Evolutionary conservation across 2,888 invertebrate species (phyloP), one percentile per base, ranked within the genome.

Genomic region (Amphimallon solstitiale): DNA sequence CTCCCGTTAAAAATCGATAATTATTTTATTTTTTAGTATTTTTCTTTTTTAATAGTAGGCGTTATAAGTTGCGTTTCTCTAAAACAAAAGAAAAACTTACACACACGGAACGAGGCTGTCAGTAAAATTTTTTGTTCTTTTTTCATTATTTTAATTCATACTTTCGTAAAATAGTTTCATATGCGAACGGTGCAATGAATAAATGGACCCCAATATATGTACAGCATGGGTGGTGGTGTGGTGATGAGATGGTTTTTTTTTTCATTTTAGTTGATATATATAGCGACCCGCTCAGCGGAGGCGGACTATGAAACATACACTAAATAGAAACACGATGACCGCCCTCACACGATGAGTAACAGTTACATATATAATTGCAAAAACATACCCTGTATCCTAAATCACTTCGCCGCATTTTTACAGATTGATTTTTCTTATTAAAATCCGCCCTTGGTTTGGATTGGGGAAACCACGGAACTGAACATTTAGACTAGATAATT

Each of bases 301-400:
- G 77, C 76, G 76, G 76, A 60, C 71, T 71, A 70, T 71, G 70
- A 73, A 72, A 70, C 71, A 75, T 74, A 74, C 69, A 74, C 73
- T 64, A 70, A 73, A 72, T 73, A 75, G 73, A 76, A 77, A 78
- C 74, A 78, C 77, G 75, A 74, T 74, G 76, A 62, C 77, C 77
- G 77, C 76, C 76, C 75, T 77, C 77, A 76, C 74, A 77, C 76
- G 77, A 79, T 78, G 79, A 80, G 78, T 79, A 79, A 79, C 78
- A 78, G 69, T 73, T 87, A 89, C 87, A 87, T 88, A 91, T 90
- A 91, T 90, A 92, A 92, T 91, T 91, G 92, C 91, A 92, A 92
- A 86, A 92, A 91, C 92, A 91, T 93, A 93, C 93, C 93, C 93
- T 93, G 93, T 93, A 92, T 92, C 92, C 92, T 92, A 92, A 87